These are phyloP conservation scores for Ips typographus DNA, from an alignment of 1,140 invertebrate genomes.

Conservation along the genomic window DNA sequence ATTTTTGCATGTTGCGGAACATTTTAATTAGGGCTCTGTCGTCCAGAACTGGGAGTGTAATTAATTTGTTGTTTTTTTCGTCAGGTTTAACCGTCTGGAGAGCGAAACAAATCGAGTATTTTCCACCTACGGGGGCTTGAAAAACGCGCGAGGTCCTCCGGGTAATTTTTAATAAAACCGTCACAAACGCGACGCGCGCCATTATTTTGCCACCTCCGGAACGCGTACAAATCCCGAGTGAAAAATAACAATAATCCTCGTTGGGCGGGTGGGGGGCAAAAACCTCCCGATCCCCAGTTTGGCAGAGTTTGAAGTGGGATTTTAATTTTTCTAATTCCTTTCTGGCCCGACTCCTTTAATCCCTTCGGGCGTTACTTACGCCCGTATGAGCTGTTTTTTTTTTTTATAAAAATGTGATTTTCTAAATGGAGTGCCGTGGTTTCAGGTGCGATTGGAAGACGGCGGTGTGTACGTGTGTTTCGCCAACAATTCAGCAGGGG, in stretches of 20 bases:
- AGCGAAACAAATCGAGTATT: too few relatives aligned
- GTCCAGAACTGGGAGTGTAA: too few relatives aligned
- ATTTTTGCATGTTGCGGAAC: not conserved
- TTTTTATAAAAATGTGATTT: too few relatives aligned
- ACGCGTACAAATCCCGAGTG: constrained; percentile 20
- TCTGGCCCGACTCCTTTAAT: not conserved
- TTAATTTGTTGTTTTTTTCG: too few relatives aligned
- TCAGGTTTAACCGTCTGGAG: too few relatives aligned
- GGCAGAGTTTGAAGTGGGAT: not conserved
- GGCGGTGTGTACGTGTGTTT: constrained; percentile 81
- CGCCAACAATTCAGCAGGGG: constrained; percentile 84
- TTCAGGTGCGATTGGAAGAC: constrained; percentile 69
- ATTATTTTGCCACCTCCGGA: constrained; percentile 14
- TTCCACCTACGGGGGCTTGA: not conserved
- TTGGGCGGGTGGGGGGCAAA: not conserved
- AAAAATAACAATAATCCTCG: constrained; percentile 26
- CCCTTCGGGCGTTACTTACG: too few relatives aligned
- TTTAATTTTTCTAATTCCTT: constrained; percentile 21
- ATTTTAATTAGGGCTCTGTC: constrained; percentile 1
- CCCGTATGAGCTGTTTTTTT: not conserved
- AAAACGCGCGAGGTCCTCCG: not conserved
- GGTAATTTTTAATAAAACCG: constrained; percentile 26
- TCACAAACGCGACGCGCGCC: constrained; percentile 15
- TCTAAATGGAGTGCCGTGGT: not conserved
- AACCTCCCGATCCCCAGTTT: not conserved